phyloP scores from a whole-genome alignment of 1,140 invertebrate species.

The Monomorium pharaonis region DNA sequence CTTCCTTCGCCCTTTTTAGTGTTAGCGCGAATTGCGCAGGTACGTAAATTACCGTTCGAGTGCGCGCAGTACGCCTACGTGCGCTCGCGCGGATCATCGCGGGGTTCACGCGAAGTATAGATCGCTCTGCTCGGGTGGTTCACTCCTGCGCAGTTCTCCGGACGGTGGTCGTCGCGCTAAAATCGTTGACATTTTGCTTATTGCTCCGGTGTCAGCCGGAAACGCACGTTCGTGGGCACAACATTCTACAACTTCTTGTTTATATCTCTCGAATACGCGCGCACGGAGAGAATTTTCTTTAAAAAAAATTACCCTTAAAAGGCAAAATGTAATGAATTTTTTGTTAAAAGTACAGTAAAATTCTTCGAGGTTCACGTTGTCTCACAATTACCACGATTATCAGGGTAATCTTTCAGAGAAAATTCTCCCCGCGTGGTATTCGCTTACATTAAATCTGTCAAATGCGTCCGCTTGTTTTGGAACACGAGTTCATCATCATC shows the following conservation, averaged over 20 bases:
- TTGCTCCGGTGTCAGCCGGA: not conserved
- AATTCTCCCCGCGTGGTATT: no score
- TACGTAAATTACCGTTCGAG: slow-evolving; percentile 42
- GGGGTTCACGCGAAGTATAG: not conserved
- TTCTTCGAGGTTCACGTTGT: no score
- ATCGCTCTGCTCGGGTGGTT: not conserved
- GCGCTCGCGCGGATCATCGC: slow-evolving; percentile 6
- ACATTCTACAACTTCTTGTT: not conserved
- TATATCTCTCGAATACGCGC: not conserved
- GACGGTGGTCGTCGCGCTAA: not conserved
- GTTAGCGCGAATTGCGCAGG: not conserved
- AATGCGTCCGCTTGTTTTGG: not conserved
- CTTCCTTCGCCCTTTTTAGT: slow-evolving; percentile 18
- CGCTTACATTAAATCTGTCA: not conserved
- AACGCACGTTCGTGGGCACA: not conserved
- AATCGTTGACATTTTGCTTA: not conserved
- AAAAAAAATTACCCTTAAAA: no score
- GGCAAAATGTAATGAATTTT: no score
- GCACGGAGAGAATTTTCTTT: no score
- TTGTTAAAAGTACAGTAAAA: no score
- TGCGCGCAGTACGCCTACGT: slow-evolving; percentile 21
- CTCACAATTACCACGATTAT: no score
- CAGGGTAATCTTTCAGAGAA: no score
- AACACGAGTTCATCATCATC: not conserved
- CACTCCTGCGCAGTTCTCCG: not conserved